A percentile compares a stretch with the other conserved stretches of the same genome.
phyloP scores from a whole-genome alignment of 2,888 invertebrate species.

The Drosophila trichaetosa region DNA sequence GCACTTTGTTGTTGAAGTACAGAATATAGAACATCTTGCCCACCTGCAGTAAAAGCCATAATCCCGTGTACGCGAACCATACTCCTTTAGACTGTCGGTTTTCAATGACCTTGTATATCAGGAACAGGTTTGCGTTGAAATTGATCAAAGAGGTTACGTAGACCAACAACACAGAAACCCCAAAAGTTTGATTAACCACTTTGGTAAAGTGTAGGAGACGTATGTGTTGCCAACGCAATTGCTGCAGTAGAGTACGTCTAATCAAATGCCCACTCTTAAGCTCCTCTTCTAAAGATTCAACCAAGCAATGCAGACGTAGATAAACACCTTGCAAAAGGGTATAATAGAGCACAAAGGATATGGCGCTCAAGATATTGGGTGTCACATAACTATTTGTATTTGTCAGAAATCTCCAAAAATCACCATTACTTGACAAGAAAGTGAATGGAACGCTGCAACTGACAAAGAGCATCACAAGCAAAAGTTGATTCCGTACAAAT shows the following conservation, averaged over 20 bases:
- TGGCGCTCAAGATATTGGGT: constrained; percentile 52
- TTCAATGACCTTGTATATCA: constrained; percentile 53
- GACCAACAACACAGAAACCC: constrained; percentile 48
- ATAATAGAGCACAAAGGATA: constrained; percentile 57
- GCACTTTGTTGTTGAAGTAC: constrained; percentile 46
- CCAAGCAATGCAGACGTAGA: constrained; percentile 39
- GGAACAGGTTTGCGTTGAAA: constrained; percentile 59
- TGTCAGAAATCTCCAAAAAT: background rate
- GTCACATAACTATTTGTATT: constrained; percentile 45
- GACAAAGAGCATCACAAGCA: constrained; percentile 26
- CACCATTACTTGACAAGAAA: constrained; percentile 7
- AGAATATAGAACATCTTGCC: constrained; percentile 53
- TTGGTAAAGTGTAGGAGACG: constrained; percentile 46
- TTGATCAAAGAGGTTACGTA: constrained; percentile 55
- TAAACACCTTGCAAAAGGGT: constrained; percentile 46
- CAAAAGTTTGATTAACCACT: constrained; percentile 42
- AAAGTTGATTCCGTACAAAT: constrained; percentile 40
- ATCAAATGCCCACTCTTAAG: constrained; percentile 10
- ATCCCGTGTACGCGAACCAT: constrained; percentile 43
- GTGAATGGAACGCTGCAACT: constrained; percentile 17
- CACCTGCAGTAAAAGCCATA: constrained; percentile 54
- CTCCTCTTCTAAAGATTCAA: constrained; percentile 27
- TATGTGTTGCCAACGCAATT: constrained; percentile 44
- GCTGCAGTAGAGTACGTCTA: constrained; percentile 29
- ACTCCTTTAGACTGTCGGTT: constrained; percentile 10